phyloP scores from a whole-genome alignment of 1,140 invertebrate species.

The Oryctes rhinoceros region DNA sequence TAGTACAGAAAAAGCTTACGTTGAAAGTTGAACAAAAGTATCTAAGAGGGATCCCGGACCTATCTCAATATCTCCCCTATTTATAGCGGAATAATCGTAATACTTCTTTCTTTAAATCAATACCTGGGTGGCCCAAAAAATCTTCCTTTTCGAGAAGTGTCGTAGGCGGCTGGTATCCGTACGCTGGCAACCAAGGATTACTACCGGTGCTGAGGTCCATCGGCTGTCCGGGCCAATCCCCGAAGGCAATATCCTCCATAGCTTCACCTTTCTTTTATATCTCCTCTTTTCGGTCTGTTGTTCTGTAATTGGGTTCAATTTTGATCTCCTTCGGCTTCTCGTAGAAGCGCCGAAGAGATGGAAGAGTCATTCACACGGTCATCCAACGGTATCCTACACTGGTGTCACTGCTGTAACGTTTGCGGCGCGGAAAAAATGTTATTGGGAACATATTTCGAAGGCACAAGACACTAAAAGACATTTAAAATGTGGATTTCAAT shows the following conservation, averaged over 20 bases:
- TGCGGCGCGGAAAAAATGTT: neutral
- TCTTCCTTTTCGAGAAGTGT: conserved; percentile 67
- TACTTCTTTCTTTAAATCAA: neutral
- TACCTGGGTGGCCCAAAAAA: conserved; percentile 68
- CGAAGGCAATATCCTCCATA: conserved; percentile 70
- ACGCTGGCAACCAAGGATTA: conserved; percentile 73
- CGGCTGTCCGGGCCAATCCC: conserved; percentile 71
- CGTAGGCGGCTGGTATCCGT: conserved; percentile 68
- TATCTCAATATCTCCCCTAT: too few species aligned
- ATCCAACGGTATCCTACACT: conserved; percentile 49
- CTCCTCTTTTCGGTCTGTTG: too few species aligned
- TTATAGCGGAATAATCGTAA: too few species aligned
- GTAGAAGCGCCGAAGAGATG: conserved; percentile 1
- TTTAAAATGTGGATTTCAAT: neutral
- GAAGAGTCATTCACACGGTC: conserved; percentile 57
- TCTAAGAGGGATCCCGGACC: too few species aligned
- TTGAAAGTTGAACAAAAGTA: too few species aligned
- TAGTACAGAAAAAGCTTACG: too few species aligned
- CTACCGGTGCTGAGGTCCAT: conserved; percentile 60
- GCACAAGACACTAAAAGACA: neutral
- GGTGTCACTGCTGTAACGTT: conserved; percentile 21
- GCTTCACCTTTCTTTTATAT: conserved; percentile 17
- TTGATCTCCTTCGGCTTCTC: conserved; percentile 21
- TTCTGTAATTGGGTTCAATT: conserved; percentile 15
- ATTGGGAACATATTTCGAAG: neutral